Percentiles rank a stretch among this genome's conserved stretches.
phyloP scores from a whole-genome alignment of 2,797 vertebrate genomes.

The Pipistrellus kuhlii region DNA sequence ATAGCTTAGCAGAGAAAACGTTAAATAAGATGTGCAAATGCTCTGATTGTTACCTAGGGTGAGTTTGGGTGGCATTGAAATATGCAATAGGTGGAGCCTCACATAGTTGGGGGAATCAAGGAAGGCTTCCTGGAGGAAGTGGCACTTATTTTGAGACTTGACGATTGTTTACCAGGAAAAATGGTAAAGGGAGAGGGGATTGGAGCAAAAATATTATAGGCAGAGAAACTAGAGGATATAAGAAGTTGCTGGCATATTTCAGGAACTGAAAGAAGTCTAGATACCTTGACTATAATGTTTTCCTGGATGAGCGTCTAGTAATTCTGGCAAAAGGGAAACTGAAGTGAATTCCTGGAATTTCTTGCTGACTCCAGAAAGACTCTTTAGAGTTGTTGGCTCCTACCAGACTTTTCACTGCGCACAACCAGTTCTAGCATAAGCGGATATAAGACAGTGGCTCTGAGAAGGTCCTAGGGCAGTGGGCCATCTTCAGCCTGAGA shows the following conservation, averaged over 20 bases:
- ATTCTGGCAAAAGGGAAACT: not conserved
- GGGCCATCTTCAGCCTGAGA: not conserved
- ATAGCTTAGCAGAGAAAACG: not conserved
- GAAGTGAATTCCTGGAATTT: not conserved
- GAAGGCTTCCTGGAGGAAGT: not conserved
- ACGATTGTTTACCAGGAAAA: constrained; percentile 14
- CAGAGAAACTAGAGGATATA: not conserved
- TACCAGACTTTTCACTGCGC: not conserved
- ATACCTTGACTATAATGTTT: not conserved
- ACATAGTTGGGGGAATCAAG: not conserved
- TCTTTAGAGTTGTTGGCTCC: not conserved
- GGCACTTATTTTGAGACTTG: not conserved
- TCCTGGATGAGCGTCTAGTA: not conserved
- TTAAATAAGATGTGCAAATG: not conserved
- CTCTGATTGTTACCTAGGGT: not conserved
- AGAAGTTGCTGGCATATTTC: not conserved
- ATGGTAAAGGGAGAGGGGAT: not conserved
- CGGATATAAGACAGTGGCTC: not conserved
- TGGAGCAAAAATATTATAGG: not conserved
- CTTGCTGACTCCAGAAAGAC: not conserved
- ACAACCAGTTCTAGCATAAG: not conserved
- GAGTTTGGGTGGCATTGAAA: not conserved
- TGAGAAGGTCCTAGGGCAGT: not conserved
- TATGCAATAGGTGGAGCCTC: not conserved
- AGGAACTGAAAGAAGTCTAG: not conserved